Percentiles rank a stretch among this genome's conserved stretches.
Evolutionary conservation across 2,113 vertebrate species (phyloP).

Genomic region (Oreochromis tanganicae): DNA sequence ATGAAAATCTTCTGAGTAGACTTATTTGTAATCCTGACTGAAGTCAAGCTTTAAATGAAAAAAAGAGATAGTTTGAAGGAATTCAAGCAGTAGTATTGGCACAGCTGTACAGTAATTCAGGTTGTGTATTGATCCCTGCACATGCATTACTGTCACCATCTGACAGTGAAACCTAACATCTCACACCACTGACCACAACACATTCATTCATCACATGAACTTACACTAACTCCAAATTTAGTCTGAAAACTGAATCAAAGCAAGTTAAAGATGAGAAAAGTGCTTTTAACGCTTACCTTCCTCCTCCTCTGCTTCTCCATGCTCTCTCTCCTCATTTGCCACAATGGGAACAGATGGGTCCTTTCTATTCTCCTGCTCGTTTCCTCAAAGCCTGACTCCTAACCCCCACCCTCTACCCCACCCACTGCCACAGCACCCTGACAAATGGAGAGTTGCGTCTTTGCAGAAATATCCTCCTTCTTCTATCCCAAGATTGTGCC

Average conservation of each 20-base stretch:
- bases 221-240: background rate
- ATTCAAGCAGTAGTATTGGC: background rate
- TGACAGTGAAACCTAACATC: background rate
- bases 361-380: slow-evolving; percentile 37
- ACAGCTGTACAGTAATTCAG: background rate
- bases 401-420: background rate
- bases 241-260: background rate
- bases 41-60: background rate
- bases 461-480: background rate
- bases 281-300: slow-evolving; percentile 3
- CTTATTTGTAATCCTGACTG: background rate
- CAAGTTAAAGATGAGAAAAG: background rate
- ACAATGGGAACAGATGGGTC: slow-evolving; percentile 56
- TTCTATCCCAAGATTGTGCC: background rate
- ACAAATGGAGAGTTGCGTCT: background rate
- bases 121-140: background rate
- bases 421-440: background rate
- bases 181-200: background rate
- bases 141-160: background rate
- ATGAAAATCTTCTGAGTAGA: background rate
- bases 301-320: background rate
- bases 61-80: background rate
- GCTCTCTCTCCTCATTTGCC: background rate
- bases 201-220: background rate
- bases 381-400: background rate